A percentile compares a stretch with the other conserved stretches of the same genome.
phyloP scores from a whole-genome alignment of 2,797 vertebrate species.

The Thripadectes ignobilis region DNA sequence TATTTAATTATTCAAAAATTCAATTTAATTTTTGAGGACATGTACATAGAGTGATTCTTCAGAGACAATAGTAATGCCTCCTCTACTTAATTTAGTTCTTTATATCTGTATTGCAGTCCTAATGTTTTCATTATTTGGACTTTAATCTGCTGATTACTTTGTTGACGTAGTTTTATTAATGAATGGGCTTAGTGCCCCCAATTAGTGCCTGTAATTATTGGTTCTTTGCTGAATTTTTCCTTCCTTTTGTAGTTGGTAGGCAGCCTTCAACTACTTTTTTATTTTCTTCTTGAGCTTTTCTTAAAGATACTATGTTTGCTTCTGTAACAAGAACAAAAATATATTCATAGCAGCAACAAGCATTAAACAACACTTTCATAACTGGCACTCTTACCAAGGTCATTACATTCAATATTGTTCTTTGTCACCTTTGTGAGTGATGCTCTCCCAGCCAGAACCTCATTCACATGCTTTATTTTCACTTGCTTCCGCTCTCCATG shows the following conservation, averaged over 20 bases:
- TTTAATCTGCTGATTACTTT: conserved; percentile 62
- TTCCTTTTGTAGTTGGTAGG: neutral
- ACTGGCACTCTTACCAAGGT: neutral
- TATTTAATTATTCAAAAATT: conserved; percentile 46
- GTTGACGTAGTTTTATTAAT: conserved; percentile 74
- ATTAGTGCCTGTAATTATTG: conserved; percentile 70
- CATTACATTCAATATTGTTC: neutral
- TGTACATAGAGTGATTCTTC: neutral
- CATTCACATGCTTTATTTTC: neutral
- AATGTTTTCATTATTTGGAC: conserved; percentile 61
- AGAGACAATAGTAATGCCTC: neutral
- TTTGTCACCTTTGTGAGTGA: neutral
- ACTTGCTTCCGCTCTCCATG: neutral
- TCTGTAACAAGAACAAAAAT: neutral
- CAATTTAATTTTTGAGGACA: conserved; percentile 45
- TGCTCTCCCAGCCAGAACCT: neutral
- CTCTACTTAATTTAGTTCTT: conserved; percentile 38
- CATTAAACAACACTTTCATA: neutral
- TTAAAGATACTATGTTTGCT: neutral
- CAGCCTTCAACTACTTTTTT: neutral
- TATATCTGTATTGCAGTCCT: conserved; percentile 43
- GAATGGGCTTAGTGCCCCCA: conserved; percentile 52
- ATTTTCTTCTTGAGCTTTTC: neutral
- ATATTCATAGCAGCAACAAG: neutral
- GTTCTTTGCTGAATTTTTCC: conserved; percentile 15